A percentile compares a stretch with the other conserved stretches of the same genome.
Conservation (phyloP, 2,888 invertebrate species). For the Cephonodes hylas region DNA sequence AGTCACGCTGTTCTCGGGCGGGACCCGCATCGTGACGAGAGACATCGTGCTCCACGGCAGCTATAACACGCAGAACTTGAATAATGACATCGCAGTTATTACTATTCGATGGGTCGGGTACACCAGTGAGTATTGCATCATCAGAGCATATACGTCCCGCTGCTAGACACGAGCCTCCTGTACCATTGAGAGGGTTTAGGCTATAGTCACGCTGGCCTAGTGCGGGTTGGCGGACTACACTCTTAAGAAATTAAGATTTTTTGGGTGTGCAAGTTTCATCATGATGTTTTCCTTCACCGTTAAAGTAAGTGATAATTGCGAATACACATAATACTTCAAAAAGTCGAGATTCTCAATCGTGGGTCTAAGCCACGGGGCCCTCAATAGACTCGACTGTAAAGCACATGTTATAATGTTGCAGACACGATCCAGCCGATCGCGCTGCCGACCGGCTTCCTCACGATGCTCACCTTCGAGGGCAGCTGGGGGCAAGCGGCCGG, state of each 20-base stretch:
- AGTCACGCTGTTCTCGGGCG: conserved; percentile 34
- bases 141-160: background rate
- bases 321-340: too few species aligned
- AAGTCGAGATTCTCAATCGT: too few species aligned
- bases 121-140: conserved; percentile 28
- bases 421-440: conserved; percentile 35
- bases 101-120: conserved; percentile 25
- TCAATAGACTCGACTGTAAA: too few species aligned
- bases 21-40: conserved; percentile 31
- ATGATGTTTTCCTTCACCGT: too few species aligned
- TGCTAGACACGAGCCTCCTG: background rate
- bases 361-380: too few species aligned
- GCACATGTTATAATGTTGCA: too few species aligned
- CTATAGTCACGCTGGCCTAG: too few species aligned
- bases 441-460: conserved; percentile 30
- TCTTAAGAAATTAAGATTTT: too few species aligned
- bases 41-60: conserved; percentile 32
- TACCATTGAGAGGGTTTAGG: background rate
- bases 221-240: too few species aligned
- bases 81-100: conserved; percentile 43
- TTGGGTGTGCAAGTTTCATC: too few species aligned
- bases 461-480: conserved; percentile 32
- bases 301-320: too few species aligned
- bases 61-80: conserved; percentile 28
- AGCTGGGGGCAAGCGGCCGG: conserved; percentile 36